Base-by-base conservation (phyloP, 1,140 invertebrate species). In the Drosophila azteca region DNA sequence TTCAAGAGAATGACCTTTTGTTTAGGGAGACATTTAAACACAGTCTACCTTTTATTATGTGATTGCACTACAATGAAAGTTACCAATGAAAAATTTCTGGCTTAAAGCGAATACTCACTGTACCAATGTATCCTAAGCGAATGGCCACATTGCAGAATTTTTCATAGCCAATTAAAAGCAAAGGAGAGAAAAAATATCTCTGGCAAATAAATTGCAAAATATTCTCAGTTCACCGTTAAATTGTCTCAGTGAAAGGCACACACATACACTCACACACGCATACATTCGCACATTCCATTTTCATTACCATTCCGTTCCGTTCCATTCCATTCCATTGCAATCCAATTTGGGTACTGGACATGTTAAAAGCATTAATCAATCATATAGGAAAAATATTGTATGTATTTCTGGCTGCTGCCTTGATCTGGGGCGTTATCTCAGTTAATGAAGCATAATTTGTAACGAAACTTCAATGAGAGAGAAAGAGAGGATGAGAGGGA, bases 401-500 rank as follows among this genome's bases (percentile, higher is more conserved):
- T 44, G 61, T 64, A 62, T 54, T 64, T 50, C 58, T 69, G 50
- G 62, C 77, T 72, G 22, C 60, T 65, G 77, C 70, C 84, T 66
- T 77, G 65, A 83, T 67, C 77, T 88, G 82, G 79, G 80, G 80
- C 81, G 84, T 90, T 90, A 90, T 90, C 89, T 79, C 71, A 67
- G 71, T 81, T 90, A 90, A 90, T 90, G 89, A 85, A 65, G 82
- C 88, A 58, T 85, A 90, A 90, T 90, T 89, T 90, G 83, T 90
- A 69, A 69, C 58, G 54, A 13, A 69, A 57, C 63, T 50, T 22
- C 31, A 65, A 22, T 7, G 4, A n/a, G 4, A 24, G n/a, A 35
- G 4, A 24, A 9, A 35, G 3, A 6, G 41, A 1, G 15, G 31
- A n/a, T 6, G 9, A 9, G 43, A 8, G 44, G 48, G 4, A 7